Evolutionary conservation across 2,113 vertebrate genomes (phyloP).

Genomic region (Sylvietta virens): DNA sequence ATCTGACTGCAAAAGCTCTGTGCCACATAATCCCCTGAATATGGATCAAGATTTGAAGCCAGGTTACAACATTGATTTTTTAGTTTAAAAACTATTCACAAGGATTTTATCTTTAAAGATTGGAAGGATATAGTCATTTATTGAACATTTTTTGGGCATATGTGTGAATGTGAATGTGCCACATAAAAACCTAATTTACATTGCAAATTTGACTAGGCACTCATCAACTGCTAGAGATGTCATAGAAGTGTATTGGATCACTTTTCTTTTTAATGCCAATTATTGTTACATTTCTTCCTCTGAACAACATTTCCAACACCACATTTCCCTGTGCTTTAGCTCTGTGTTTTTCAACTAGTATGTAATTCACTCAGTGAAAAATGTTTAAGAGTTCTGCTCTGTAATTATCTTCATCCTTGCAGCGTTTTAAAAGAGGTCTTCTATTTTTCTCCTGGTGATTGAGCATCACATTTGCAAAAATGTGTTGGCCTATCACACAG

Average conservation of each 20-base stretch:
- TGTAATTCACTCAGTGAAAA: not conserved
- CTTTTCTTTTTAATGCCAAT: not conserved
- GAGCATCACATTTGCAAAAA: not conserved
- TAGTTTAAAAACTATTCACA: not conserved
- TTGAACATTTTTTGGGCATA: not conserved
- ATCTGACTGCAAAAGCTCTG: not conserved
- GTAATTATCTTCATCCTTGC: not conserved
- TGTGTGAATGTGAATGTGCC: not conserved
- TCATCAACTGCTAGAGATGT: not conserved
- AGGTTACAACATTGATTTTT: not conserved
- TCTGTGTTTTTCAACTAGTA: not conserved
- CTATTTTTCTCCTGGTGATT: not conserved
- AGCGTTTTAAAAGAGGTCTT: not conserved
- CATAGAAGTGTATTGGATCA: not conserved
- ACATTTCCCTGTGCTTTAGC: not conserved
- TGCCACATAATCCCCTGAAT: not conserved
- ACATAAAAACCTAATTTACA: not conserved
- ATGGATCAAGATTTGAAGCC: not conserved
- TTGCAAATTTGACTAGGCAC: rapidly evolving
- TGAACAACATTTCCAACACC: not conserved
- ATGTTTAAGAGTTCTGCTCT: not conserved
- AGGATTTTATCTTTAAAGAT: not conserved
- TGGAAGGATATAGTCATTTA: not conserved
- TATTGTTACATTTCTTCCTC: not conserved
- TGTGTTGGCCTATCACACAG: not conserved